Evolutionary conservation across 2,888 invertebrate species (phyloP), one percentile per base, ranked within the genome.

Genomic region (Vandiemenella viatica): DNA sequence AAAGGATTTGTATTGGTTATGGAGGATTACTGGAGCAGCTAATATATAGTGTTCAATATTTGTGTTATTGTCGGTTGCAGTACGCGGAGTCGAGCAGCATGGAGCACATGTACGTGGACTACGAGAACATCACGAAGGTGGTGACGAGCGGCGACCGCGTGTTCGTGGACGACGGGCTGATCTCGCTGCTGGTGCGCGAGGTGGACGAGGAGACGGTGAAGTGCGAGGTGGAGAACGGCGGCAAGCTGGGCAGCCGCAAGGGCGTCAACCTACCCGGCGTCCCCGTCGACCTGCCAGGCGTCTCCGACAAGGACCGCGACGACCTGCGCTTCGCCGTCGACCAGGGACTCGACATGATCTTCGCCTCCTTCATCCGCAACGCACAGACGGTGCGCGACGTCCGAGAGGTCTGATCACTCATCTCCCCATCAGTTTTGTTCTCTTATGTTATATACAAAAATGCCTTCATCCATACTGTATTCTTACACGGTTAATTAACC

Each of bases 201-300:
- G 69, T 84, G 46, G 71, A 79, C 76, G 61, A 63, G 69, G 13
- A 10, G 32, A n/a, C 68, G 22, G 64, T 98, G 17, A 37, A 37
- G 4, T 51, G 50, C 21, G 76, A 75, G 45, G 84, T 98, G 60
- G 96, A 97, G 68, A 97, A 97, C 65, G 97, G 96, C 58, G 97
- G 97, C 47, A 74, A 74, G 65, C 73, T 97, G 48, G 96, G 97
- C 2, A 91, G 90, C 47, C 82, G 90, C 58, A 98, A 98, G 69
- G 97, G 97, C 49, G 91, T 95, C 22, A 98, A 98, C 66, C 72
- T 98, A 37, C 97, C 97, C 0, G 96, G 96, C 4, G 80, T 93
- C 0, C 83, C 88, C 0, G 95, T 97, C 1, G 96, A 97, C 67
- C 71, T 98, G 58, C 97, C 97, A 0, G 93, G 96, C 5, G 95